A percentile compares a stretch with the other conserved stretches of the same genome.
Conservation (phyloP, 2,797 vertebrate species). For the Pyrocephalus nanus region DNA sequence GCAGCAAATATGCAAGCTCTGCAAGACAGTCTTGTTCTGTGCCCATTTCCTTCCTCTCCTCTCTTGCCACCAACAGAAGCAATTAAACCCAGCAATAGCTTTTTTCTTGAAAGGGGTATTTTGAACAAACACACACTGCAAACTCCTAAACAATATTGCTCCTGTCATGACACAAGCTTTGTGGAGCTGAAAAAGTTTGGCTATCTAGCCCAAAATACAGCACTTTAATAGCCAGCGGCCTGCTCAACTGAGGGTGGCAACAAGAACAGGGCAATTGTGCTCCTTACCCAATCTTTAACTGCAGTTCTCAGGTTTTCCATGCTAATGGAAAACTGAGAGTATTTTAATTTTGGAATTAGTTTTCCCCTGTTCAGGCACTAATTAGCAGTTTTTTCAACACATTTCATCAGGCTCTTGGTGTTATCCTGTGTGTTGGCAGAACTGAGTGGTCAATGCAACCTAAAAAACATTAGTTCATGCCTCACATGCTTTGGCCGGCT, state of each 20-base stretch:
- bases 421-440: neutral
- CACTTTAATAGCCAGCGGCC: neutral
- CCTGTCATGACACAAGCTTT: neutral
- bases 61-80: neutral
- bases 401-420: neutral
- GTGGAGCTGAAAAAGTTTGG: neutral
- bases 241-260: neutral
- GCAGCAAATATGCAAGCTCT: neutral
- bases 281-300: neutral
- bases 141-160: neutral
- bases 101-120: neutral
- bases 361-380: neutral
- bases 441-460: neutral
- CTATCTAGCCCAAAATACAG: neutral
- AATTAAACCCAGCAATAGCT: neutral
- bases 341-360: neutral
- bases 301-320: neutral
- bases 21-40: neutral
- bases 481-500: neutral
- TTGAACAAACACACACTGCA: neutral
- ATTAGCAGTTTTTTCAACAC: neutral
- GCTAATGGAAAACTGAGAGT: neutral
- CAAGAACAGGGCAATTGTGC: neutral
- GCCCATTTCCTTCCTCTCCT: neutral
- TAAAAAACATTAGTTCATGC: neutral